A percentile compares a stretch with the other conserved stretches of the same genome.
Evolutionary conservation across 2,797 vertebrate species (phyloP).

Genomic region (Myoxocephalus aenaeus): DNA sequence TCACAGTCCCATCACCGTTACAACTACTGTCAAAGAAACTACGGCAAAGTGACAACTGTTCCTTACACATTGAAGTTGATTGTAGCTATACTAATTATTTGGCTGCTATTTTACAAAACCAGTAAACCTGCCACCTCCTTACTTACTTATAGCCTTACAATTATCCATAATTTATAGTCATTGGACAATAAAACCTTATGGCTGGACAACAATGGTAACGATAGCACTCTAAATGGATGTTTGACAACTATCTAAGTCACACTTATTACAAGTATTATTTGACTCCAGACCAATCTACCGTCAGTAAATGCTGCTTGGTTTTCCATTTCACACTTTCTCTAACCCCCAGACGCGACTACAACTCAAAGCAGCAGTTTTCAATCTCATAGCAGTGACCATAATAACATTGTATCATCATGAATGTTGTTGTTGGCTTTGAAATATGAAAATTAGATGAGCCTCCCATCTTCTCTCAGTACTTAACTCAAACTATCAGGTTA

Average conservation of each 20-base stretch:
- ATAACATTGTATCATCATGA: constrained; percentile 14
- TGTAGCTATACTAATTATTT: constrained; percentile 59
- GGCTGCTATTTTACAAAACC: constrained; percentile 58
- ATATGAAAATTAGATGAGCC: constrained; percentile 33
- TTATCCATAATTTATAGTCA: constrained; percentile 36
- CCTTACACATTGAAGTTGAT: constrained; percentile 56
- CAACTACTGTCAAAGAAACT: constrained; percentile 63
- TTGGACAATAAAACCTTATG: constrained; percentile 17
- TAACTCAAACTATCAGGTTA: constrained; percentile 30
- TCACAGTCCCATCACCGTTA: constrained; percentile 56
- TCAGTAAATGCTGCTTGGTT: constrained; percentile 36
- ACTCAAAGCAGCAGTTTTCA: constrained; percentile 23
- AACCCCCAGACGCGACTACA: neutral
- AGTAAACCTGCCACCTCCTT: constrained; percentile 45
- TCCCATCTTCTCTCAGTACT: constrained; percentile 2
- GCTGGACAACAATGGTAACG: constrained; percentile 30
- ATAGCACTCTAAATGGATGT: constrained; percentile 29
- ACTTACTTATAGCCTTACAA: constrained; percentile 49
- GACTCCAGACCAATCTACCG: constrained; percentile 48
- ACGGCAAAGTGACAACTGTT: constrained; percentile 55
- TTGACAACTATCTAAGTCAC: constrained; percentile 32
- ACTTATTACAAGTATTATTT: constrained; percentile 16
- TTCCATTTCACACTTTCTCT: constrained; percentile 42
- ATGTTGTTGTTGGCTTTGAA: constrained; percentile 35
- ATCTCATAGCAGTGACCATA: constrained; percentile 17